Evolutionary conservation across 2,797 vertebrate species (phyloP).

Genomic region (Pseudochirops cupreus): DNA sequence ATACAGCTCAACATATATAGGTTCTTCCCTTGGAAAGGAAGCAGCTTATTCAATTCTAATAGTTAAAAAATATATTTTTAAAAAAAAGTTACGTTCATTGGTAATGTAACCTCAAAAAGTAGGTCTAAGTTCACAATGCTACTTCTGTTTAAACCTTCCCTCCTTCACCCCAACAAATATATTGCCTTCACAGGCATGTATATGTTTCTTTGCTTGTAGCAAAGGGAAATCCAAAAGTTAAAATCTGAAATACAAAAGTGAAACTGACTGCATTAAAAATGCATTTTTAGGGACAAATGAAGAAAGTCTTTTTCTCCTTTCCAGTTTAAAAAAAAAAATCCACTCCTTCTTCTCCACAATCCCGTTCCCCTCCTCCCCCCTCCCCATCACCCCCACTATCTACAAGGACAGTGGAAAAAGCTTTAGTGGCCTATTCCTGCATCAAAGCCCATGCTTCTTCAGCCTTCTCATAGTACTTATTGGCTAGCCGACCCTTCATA

Average conservation of each 20-base stretch:
- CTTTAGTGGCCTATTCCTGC: constrained; percentile 87
- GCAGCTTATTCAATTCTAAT: constrained; percentile 17
- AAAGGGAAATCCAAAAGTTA: constrained; percentile 73
- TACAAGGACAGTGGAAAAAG: constrained; percentile 19
- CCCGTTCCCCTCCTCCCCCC: neutral
- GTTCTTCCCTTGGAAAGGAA: neutral
- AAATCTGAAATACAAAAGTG: constrained; percentile 64
- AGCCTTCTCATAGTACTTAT: constrained; percentile 96
- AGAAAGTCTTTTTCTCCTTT: neutral
- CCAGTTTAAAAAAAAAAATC: neutral
- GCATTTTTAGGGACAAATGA: neutral
- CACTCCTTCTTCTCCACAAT: too few relatives aligned
- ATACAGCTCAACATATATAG: neutral
- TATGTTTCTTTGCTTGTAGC: constrained; percentile 39
- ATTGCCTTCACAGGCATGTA: constrained; percentile 28
- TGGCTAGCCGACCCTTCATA: constrained; percentile 97
- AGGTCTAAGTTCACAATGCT: constrained; percentile 32
- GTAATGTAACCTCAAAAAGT: constrained; percentile 59
- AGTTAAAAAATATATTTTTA: constrained; percentile 52
- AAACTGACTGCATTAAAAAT: constrained; percentile 75
- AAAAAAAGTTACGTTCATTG: constrained; percentile 35
- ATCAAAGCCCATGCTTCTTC: constrained; percentile 96
- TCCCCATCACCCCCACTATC: constrained; percentile 39
- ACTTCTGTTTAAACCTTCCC: constrained; percentile 1
- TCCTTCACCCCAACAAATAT: constrained; percentile 8